Base-by-base conservation (phyloP, 1,140 invertebrate genomes). In the Drosophila neocordata region DNA sequence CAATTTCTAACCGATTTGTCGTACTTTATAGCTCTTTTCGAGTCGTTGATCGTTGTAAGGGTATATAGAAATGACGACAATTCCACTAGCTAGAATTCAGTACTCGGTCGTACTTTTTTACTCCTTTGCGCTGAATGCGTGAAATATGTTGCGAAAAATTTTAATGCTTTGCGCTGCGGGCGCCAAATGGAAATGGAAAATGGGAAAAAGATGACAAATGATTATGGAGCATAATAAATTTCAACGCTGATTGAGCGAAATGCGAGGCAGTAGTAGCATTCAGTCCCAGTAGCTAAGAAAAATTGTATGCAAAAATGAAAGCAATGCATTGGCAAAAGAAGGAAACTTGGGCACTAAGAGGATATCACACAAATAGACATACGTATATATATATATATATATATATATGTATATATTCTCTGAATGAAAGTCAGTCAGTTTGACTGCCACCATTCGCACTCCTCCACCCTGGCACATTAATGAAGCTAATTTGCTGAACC, bases 141-240 rank as follows among this genome's bases (percentile, higher is more conserved):
- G 79, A 88, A 87, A 88, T 83, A 87, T 87, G 83, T 87, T 87
- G 82, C 75, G 68, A 87, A 77, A 53, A 88, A 77, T 88, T 87
- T 88, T 88, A 87, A 87, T 87, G 83, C 71, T 72, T 72, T 82
- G 27, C 75, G 72, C 83, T 79, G 79, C 79, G 79, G 84, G 82
- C 83, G 66, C 67, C 67, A 81, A 88, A 82, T 83, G 79, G 70
- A 77, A 76, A 76, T 73, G 74, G 57, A 55, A 53, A 71, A 53
- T 52, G 68, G 63, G 35, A 65, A 60, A 58, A 68, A 84, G 75
- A 87, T 87, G 83, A 87, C 83, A 87, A 87, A 87, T 87, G 83
- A 87, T 87, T 88, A 88, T 87, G 83, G 83, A 74, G 72, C 65
- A 83, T 77, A 83, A 87, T 87, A 87, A 87, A 87, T 87, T 87